phyloP scores from a whole-genome alignment of 2,113 vertebrate genomes.

The Scomber colias region DNA sequence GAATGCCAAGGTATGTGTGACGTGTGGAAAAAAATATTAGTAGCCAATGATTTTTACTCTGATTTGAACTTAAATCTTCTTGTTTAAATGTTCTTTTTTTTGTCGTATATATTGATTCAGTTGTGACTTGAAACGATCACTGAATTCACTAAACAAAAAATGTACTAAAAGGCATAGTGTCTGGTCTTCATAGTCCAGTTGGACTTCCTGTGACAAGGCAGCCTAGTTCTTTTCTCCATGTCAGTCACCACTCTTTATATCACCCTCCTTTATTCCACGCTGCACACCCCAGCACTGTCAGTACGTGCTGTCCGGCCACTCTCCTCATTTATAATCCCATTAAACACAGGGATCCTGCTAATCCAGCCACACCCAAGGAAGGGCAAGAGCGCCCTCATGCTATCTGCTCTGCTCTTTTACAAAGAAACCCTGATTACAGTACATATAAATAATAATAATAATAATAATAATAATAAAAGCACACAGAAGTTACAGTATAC shows the following conservation, averaged over 20 bases:
- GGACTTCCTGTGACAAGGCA: constrained; percentile 18
- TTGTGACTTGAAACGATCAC: not conserved
- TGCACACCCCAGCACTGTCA: constrained; percentile 21
- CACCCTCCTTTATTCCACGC: constrained; percentile 4
- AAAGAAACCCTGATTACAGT: not conserved
- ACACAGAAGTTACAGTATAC: too few relatives aligned
- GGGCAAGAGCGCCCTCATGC: constrained; percentile 1
- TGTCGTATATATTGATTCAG: constrained; percentile 1
- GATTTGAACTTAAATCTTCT: not conserved
- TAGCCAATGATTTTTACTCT: too few relatives aligned
- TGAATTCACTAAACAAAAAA: not conserved
- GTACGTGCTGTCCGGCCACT: constrained; percentile 34
- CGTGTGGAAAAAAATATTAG: not conserved
- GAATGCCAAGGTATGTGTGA: constrained; percentile 92
- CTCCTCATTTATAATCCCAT: constrained; percentile 54
- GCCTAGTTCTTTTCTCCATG: not conserved
- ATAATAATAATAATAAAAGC: too few relatives aligned
- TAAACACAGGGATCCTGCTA: constrained; percentile 51
- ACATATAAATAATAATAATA: too few relatives aligned
- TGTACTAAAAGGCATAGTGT: not conserved
- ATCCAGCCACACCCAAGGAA: constrained; percentile 44
- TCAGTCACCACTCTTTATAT: not conserved
- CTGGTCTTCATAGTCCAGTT: constrained; percentile 9
- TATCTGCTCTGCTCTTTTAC: not conserved
- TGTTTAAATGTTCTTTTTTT: not conserved